A percentile compares a stretch with the other conserved stretches of the same genome.
Conservation (phyloP, 30 jellyfish, hydroid and myxozoan genomes). For the Chrysaora quinquecirrha region DNA sequence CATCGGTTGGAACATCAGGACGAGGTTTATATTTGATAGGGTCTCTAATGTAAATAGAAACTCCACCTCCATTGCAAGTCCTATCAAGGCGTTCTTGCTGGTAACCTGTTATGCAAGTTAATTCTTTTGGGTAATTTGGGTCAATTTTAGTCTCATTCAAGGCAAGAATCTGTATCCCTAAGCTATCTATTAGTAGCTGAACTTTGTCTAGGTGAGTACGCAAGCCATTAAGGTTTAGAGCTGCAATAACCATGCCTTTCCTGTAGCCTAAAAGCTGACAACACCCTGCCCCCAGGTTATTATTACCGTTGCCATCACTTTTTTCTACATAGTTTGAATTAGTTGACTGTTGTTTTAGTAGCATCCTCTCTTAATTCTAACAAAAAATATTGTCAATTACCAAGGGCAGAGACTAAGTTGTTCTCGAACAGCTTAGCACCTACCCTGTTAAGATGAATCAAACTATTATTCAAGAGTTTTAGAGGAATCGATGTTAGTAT, state of each 20-base stretch:
- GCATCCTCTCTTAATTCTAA: background rate
- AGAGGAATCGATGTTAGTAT: background rate
- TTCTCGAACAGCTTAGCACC: conserved; percentile 5
- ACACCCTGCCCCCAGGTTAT: conserved; percentile 11
- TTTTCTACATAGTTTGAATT: background rate
- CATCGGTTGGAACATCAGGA: conserved; percentile 28
- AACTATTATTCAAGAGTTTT: background rate
- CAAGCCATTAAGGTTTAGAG: conserved; percentile 3
- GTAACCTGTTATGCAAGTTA: conserved; percentile 20
- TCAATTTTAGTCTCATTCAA: conserved; percentile 12
- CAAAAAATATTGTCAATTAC: background rate
- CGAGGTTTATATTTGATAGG: conserved; percentile 14
- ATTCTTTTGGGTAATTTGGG: conserved; percentile 22
- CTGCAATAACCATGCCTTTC: conserved; percentile 55
- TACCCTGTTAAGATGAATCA: background rate
- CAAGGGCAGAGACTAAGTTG: background rate
- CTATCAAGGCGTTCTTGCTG: conserved; percentile 21
- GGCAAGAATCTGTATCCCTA: conserved; percentile 21
- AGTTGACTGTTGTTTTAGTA: background rate
- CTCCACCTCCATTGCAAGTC: conserved; percentile 17
- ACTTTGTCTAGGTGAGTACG: conserved; percentile 9
- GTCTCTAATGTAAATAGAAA: background rate
- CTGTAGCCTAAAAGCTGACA: conserved; percentile 55
- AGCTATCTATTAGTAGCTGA: conserved; percentile 5
- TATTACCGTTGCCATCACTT: background rate